Evolutionary conservation across 1,140 invertebrate genomes (phyloP).

Genomic region (Cardiocondyla obscurior): DNA sequence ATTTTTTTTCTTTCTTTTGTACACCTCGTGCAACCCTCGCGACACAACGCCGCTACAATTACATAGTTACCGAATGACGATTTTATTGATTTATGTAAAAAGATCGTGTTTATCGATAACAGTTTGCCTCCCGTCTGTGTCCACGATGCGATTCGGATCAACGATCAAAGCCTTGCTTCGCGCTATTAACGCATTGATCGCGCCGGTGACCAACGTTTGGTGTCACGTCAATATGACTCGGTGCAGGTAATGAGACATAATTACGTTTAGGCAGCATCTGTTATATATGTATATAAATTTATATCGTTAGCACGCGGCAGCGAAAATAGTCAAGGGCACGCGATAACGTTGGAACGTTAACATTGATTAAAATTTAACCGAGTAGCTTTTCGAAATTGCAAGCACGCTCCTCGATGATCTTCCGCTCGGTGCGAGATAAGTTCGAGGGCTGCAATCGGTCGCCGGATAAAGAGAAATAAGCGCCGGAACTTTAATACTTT

Average conservation of each 20-base stretch:
- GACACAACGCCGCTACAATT: not conserved
- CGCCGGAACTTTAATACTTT: not conserved
- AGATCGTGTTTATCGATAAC: constrained; percentile 32
- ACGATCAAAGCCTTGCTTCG: constrained; percentile 35
- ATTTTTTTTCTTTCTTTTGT: not conserved
- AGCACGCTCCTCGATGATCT: not conserved
- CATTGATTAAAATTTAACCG: not conserved
- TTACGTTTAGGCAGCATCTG: constrained; percentile 38
- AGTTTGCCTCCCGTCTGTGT: constrained; percentile 28
- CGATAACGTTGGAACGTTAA: not conserved
- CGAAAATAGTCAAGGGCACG: not conserved
- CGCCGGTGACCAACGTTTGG: constrained; percentile 24
- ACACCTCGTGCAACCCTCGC: not conserved
- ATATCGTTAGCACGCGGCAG: constrained; percentile 14
- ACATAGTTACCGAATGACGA: constrained; percentile 3
- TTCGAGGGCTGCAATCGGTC: too few species aligned
- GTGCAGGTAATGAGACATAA: constrained; percentile 39
- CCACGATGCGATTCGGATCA: constrained; percentile 42
- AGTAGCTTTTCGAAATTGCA: not conserved
- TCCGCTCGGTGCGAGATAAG: not conserved
- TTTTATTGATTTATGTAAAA: constrained; percentile 16
- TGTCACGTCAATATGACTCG: constrained; percentile 38
- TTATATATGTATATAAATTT: constrained; percentile 26
- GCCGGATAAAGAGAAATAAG: not conserved
- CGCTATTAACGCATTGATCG: constrained; percentile 50